These are phyloP conservation scores for Patiria pectinifera DNA, from an alignment of 53 echinoderm and acorn worm genomes.

Conservation along the genomic window DNA sequence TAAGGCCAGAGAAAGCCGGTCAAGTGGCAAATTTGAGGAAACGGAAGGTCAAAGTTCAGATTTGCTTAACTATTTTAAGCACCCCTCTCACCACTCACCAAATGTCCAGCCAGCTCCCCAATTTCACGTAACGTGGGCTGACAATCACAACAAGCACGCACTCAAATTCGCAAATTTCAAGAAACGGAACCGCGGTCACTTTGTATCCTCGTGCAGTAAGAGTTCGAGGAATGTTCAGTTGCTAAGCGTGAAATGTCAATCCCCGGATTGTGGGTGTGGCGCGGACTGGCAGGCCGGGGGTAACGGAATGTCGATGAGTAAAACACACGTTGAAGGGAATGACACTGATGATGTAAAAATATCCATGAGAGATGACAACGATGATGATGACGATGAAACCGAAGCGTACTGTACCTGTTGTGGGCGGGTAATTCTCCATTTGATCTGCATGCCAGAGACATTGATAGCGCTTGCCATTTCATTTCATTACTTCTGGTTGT, in stretches of 20 bases:
- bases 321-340: conserved; percentile 26
- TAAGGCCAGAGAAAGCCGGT: not conserved
- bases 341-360: not conserved
- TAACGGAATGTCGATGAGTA: conserved; percentile 5
- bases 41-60: not conserved
- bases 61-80: not conserved
- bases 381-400: not conserved
- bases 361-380: not conserved
- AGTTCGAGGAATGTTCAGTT: not conserved
- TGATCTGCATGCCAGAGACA: not conserved
- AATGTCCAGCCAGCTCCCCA: not conserved
- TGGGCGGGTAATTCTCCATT: conserved; percentile 40
- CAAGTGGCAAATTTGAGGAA: conserved; percentile 10
- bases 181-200: not conserved
- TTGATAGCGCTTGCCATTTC: not conserved
- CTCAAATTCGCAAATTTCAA: not conserved
- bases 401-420: conserved; percentile 1
- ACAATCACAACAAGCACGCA: conserved; percentile 14
- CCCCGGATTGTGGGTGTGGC: not conserved
- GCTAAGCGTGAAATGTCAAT: not conserved
- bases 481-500: not conserved
- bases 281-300: not conserved
- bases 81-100: not conserved
- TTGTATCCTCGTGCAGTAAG: not conserved
- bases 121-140: conserved; percentile 37